A percentile compares a stretch with the other conserved stretches of the same genome.
These are phyloP conservation scores for Tor tambroides DNA, from an alignment of 2,113 vertebrate species.

Conservation along the genomic window DNA sequence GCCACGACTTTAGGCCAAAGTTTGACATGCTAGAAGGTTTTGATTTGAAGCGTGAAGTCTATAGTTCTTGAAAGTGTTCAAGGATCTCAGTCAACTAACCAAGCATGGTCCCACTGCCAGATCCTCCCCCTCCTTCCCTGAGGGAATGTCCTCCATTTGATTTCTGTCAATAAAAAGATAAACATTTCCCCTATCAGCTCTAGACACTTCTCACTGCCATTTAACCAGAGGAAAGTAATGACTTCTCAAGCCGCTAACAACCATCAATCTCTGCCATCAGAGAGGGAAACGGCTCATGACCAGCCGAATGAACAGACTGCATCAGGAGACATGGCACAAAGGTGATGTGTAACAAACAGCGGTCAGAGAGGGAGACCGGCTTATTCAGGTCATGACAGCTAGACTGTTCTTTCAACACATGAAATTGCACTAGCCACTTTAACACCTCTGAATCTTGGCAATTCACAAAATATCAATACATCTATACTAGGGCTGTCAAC, in stretches of 20 bases:
- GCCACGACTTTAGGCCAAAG: no score
- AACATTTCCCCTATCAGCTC: conserved; percentile 53
- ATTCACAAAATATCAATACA: no score
- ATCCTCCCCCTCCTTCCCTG: conserved; percentile 19
- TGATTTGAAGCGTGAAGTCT: background rate
- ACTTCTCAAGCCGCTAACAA: conserved; percentile 53
- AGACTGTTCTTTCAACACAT: background rate
- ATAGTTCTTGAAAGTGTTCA: background rate
- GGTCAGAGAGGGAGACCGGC: background rate
- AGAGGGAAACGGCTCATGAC: conserved; percentile 31
- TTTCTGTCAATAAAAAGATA: conserved; percentile 66
- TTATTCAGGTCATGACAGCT: conserved; percentile 14
- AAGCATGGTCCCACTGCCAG: background rate
- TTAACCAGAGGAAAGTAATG: conserved; percentile 43
- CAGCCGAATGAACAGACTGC: conserved; percentile 36
- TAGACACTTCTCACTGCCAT: conserved; percentile 44
- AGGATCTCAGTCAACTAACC: background rate
- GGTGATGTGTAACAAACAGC: conserved; percentile 3
- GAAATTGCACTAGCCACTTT: conserved; percentile 3
- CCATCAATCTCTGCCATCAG: conserved; percentile 49
- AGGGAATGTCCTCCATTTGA: conserved; percentile 64
- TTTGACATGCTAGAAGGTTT: background rate
- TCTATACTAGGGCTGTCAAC: no score
- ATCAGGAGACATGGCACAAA: conserved; percentile 22
- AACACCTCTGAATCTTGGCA: background rate